These are phyloP conservation scores for Lasioglossum lativentre DNA, from an alignment of 2,888 invertebrate genomes.

Conservation along the genomic window DNA sequence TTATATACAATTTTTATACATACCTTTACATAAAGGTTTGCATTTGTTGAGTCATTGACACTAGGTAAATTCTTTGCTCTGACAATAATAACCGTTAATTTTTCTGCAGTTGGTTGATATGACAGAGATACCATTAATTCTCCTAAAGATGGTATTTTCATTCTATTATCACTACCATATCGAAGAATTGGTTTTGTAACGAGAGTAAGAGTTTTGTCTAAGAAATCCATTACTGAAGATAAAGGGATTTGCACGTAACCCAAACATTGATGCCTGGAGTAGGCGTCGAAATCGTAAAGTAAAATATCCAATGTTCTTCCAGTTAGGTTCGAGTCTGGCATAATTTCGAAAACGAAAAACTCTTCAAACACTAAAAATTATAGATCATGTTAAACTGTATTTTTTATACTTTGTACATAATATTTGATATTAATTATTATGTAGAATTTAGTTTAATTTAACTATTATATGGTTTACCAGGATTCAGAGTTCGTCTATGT, in stretches of 20 bases:
- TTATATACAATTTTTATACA: constrained; percentile 17
- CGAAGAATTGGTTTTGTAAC: constrained; percentile 87
- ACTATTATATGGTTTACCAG: constrained; percentile 83
- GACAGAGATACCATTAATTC: constrained; percentile 87
- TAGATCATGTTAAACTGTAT: constrained; percentile 25
- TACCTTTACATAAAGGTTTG: constrained; percentile 86
- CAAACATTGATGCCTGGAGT: constrained; percentile 88
- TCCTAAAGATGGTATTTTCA: constrained; percentile 85
- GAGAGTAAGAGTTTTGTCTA: constrained; percentile 85
- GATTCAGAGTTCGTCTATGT: constrained; percentile 88
- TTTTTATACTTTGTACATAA: constrained; percentile 10
- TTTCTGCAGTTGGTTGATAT: constrained; percentile 86
- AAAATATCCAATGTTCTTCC: constrained; percentile 87
- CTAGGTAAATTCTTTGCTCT: constrained; percentile 85
- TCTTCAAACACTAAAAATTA: constrained; percentile 87
- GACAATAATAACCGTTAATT: constrained; percentile 87
- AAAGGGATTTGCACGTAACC: constrained; percentile 87
- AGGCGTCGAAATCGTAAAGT: constrained; percentile 89
- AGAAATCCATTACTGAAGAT: constrained; percentile 84
- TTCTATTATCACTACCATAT: constrained; percentile 85
- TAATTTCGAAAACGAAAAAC: constrained; percentile 89
- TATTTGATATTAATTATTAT: neutral
- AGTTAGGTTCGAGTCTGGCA: constrained; percentile 84
- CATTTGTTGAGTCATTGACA: constrained; percentile 77
- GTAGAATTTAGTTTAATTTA: neutral